Evolutionary conservation across 2,797 vertebrate genomes (phyloP).

Genomic region (Cheracebus regulus): DNA sequence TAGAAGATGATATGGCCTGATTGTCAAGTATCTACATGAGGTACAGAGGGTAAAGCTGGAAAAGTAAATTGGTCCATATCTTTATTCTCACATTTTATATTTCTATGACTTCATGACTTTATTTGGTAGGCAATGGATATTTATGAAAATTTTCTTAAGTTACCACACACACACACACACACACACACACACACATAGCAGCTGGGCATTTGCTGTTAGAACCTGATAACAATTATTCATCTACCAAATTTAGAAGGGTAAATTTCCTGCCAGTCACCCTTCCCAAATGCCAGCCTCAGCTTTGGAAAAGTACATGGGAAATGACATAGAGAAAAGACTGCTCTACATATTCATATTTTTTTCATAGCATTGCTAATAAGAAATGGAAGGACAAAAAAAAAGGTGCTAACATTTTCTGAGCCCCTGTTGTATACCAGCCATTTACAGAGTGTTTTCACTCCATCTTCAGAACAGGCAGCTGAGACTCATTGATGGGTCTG

Average conservation of each 20-base stretch:
- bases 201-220: background rate
- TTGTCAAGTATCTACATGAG: accelerated
- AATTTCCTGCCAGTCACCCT: background rate
- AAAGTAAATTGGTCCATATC: background rate
- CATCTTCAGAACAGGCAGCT: background rate
- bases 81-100: background rate
- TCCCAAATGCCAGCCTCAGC: background rate
- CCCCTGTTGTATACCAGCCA: background rate
- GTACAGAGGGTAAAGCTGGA: background rate
- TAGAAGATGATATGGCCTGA: background rate
- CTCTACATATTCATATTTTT: background rate
- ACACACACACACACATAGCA: background rate
- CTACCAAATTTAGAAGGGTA: background rate
- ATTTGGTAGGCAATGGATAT: background rate
- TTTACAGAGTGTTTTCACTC: background rate
- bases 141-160: background rate
- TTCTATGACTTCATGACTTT: background rate
- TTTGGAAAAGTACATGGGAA: background rate
- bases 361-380: background rate
- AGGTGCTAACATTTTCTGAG: background rate
- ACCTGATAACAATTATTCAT: background rate
- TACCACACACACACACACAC: background rate
- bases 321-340: background rate
- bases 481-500: background rate
- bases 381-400: background rate